A percentile compares a stretch with the other conserved stretches of the same genome.
phyloP scores from a whole-genome alignment of 2,888 invertebrate species.

The Liodrosophila aerea region DNA sequence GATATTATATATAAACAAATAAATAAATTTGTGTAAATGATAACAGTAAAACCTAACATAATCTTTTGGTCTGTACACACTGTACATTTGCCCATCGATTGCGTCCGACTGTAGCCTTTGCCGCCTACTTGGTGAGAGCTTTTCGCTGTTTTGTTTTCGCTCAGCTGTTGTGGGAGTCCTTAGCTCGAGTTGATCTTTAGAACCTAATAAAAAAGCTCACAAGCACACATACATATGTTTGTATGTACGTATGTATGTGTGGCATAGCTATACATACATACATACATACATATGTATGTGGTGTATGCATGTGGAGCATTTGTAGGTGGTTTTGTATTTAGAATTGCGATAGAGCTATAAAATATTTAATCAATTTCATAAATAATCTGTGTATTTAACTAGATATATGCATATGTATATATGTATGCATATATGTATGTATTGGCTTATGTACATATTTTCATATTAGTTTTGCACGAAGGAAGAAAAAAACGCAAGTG shows the following conservation, averaged over 20 bases:
- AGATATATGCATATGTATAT: conserved; percentile 8
- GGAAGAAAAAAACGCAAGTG: conserved; percentile 53
- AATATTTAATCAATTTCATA: conserved; percentile 71
- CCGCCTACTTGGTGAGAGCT: too few species aligned
- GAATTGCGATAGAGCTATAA: conserved; percentile 25
- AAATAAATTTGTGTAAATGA: too few species aligned
- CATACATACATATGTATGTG: too few species aligned
- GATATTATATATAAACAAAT: too few species aligned
- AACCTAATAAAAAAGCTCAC: background rate
- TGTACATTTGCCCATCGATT: too few species aligned
- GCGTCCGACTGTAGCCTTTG: too few species aligned
- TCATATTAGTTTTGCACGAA: conserved; percentile 60
- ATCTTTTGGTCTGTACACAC: too few species aligned
- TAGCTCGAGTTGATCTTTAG: too few species aligned
- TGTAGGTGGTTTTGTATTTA: conserved; percentile 17
- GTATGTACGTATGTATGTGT: background rate
- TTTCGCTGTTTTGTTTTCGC: background rate
- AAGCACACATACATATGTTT: background rate
- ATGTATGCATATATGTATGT: conserved; percentile 7
- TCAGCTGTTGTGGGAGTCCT: background rate
- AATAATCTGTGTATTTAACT: conserved; percentile 47
- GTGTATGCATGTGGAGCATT: too few species aligned
- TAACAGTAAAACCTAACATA: too few species aligned
- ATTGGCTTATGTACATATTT: conserved; percentile 11
- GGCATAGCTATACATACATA: too few species aligned